A percentile compares a stretch with the other conserved stretches of the same genome.
These are phyloP conservation scores for Mythimna vitellina DNA, from an alignment of 2,888 invertebrate species.

Conservation along the genomic window DNA sequence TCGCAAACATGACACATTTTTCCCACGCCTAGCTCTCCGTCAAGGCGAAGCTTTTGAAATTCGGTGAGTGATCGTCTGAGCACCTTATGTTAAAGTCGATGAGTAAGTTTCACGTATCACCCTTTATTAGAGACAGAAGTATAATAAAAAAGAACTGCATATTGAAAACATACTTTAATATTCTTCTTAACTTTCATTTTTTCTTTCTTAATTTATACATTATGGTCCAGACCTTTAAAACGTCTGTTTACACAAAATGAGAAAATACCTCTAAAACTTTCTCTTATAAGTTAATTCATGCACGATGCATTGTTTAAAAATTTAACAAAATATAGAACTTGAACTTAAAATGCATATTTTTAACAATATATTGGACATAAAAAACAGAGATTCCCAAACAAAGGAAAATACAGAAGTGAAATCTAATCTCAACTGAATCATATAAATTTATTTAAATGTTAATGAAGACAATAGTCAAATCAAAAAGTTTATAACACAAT, in stretches of 20 bases:
- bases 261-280: slow-evolving; percentile 62
- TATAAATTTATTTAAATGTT: slow-evolving; percentile 21
- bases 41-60: too few species aligned
- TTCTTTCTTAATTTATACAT: slow-evolving; percentile 45
- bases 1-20: too few species aligned
- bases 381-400: slow-evolving; percentile 58
- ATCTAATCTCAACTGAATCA: slow-evolving; percentile 34
- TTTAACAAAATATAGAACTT: slow-evolving; percentile 56
- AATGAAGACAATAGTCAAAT: slow-evolving; percentile 51
- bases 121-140: background rate
- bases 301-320: slow-evolving; percentile 41
- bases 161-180: slow-evolving; percentile 58
- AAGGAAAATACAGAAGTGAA: slow-evolving; percentile 35
- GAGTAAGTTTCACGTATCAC: too few species aligned
- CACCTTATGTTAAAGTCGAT: too few species aligned
- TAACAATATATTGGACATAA: slow-evolving; percentile 48
- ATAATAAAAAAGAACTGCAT: slow-evolving; percentile 42
- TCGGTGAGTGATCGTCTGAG: too few species aligned
- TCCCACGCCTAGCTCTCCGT: too few species aligned
- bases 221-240: slow-evolving; percentile 67
- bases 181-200: slow-evolving; percentile 54
- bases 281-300: slow-evolving; percentile 54
- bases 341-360: slow-evolving; percentile 55
- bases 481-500: slow-evolving; percentile 16
- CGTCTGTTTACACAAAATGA: slow-evolving; percentile 66